Percentiles rank a stretch among this genome's conserved stretches.
Evolutionary conservation across 2,888 invertebrate genomes (phyloP).

Genomic region (Mystacides longicornis): DNA sequence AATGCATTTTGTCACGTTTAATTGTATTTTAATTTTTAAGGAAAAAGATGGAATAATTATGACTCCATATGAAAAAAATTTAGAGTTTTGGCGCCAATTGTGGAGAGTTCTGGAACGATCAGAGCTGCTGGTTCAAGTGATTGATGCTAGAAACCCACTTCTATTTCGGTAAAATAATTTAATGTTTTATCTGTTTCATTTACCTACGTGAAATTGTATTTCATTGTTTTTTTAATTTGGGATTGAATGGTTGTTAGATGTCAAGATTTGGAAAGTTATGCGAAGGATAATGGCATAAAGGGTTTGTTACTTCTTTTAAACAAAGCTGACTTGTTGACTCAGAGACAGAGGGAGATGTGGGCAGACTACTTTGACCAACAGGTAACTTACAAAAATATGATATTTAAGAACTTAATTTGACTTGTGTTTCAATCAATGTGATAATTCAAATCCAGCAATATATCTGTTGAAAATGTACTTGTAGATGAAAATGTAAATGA

Average conservation of each 20-base stretch:
- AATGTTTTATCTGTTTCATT: background rate
- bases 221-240: background rate
- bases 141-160: slow-evolving; percentile 94
- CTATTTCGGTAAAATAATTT: slow-evolving; percentile 54
- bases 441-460: too few relatives aligned
- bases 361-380: slow-evolving; percentile 71
- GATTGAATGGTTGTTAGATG: slow-evolving; percentile 49
- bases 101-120: slow-evolving; percentile 98
- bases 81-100: slow-evolving; percentile 96
- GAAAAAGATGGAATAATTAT: slow-evolving; percentile 73
- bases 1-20: too few relatives aligned
- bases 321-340: slow-evolving; percentile 88
- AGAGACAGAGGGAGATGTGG: slow-evolving; percentile 76
- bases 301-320: slow-evolving; percentile 82
- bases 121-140: slow-evolving; percentile 87
- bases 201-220: background rate
- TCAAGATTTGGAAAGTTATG: slow-evolving; percentile 83
- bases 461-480: too few relatives aligned
- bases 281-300: slow-evolving; percentile 70
- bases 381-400: too few relatives aligned
- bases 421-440: too few relatives aligned
- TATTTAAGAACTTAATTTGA: too few relatives aligned
- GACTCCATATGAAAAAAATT: slow-evolving; percentile 96
- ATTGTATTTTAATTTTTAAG: slow-evolving; percentile 29
- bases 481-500: too few relatives aligned